Evolutionary conservation across 1,140 invertebrate species (phyloP).

Genomic region (Drosophila auraria): DNA sequence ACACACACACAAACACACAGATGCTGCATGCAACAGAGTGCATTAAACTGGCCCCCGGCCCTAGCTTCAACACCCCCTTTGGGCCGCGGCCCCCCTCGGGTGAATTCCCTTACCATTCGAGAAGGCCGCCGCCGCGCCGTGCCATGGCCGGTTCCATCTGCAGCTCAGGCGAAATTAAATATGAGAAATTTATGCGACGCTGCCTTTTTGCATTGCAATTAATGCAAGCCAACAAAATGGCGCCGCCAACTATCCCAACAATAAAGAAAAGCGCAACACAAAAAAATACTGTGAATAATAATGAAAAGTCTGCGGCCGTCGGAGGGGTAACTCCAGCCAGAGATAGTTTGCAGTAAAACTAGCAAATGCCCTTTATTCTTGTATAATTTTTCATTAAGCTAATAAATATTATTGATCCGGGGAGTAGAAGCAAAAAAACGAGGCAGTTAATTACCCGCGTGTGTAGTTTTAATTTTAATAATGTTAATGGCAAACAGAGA

Average conservation of each 20-base stretch:
- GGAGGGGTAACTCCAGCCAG: conserved; percentile 5
- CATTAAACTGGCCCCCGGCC: conserved; percentile 44
- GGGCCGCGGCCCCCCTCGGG: background rate
- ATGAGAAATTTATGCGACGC: conserved; percentile 80
- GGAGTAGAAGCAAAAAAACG: background rate
- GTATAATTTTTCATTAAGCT: background rate
- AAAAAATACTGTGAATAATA: conserved; percentile 33
- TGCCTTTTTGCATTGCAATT: conserved; percentile 76
- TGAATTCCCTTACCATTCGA: background rate
- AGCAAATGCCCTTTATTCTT: conserved; percentile 22
- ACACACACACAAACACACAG: background rate
- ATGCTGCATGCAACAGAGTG: conserved; percentile 47
- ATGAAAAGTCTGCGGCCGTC: conserved; percentile 23
- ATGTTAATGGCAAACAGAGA: background rate
- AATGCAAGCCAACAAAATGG: conserved; percentile 69
- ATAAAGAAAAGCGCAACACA: conserved; percentile 34
- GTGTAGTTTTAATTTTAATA: conserved; percentile 5
- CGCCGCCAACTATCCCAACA: conserved; percentile 23
- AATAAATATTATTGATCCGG: conserved; percentile 14
- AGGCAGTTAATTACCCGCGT: conserved; percentile 2
- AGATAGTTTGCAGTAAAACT: conserved; percentile 7
- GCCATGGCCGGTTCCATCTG: conserved; percentile 54
- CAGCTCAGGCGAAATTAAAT: conserved; percentile 73
- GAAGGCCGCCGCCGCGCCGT: background rate
- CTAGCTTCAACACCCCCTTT: too few relatives aligned